Conservation (phyloP, 2,113 vertebrate species). For the Eonycteris spelaea region DNA sequence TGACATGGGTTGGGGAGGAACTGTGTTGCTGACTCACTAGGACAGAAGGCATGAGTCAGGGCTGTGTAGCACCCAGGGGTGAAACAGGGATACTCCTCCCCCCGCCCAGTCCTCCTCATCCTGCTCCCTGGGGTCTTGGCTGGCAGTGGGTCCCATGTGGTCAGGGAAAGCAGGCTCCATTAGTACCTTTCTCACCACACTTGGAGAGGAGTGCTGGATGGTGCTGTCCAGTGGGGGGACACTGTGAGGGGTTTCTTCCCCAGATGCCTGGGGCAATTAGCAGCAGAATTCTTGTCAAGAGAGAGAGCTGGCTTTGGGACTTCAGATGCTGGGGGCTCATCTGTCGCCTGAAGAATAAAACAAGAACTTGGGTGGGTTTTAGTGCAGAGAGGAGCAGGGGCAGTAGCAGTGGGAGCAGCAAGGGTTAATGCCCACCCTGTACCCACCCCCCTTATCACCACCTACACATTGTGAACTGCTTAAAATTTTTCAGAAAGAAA, state of each 20-base stretch:
- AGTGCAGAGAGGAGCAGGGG: background rate
- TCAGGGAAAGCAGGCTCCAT: constrained; percentile 7
- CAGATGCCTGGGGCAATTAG: constrained; percentile 66
- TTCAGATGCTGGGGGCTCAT: constrained; percentile 75
- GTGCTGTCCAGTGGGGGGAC: constrained; percentile 66
- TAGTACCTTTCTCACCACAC: constrained; percentile 83
- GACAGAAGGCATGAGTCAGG: constrained; percentile 57
- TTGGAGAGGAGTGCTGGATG: constrained; percentile 72
- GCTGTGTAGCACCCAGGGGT: constrained; percentile 32
- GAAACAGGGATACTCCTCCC: constrained; percentile 24
- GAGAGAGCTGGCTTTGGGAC: constrained; percentile 74
- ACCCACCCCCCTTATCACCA: background rate
- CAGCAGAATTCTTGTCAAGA: constrained; percentile 69
- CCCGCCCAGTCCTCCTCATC: background rate
- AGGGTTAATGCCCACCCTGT: background rate
- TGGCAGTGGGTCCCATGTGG: background rate
- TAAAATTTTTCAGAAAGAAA: background rate
- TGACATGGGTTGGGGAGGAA: background rate
- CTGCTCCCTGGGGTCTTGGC: background rate
- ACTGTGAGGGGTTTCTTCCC: constrained; percentile 75
- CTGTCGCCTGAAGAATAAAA: constrained; percentile 77
- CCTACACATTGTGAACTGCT: background rate
- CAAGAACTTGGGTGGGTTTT: constrained; percentile 26
- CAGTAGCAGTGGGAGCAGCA: background rate
- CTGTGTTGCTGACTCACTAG: constrained; percentile 15